Evolutionary conservation across 92 coral and sea anemone genomes (phyloP).

Genomic region (Palythoa caribaeorum): DNA sequence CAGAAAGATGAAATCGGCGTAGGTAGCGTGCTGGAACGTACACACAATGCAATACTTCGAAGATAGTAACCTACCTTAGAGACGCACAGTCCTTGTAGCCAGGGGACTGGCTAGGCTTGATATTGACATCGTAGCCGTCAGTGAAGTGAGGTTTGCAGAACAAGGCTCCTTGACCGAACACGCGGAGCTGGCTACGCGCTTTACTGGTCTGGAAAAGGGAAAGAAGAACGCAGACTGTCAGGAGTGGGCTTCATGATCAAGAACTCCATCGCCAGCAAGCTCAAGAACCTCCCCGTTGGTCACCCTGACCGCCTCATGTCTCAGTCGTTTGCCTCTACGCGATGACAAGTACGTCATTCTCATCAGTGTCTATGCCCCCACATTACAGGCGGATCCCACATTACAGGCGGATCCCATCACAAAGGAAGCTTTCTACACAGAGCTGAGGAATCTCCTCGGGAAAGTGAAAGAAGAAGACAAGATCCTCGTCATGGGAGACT

Average conservation of each 20-base stretch:
- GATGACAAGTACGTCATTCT: neutral
- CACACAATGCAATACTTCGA: conserved; percentile 16
- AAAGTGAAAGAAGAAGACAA: neutral
- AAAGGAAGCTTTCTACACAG: conserved; percentile 18
- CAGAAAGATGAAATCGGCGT: neutral
- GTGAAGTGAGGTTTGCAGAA: neutral
- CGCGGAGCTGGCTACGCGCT: conserved; percentile 36
- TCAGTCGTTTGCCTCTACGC: neutral
- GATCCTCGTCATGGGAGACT: neutral
- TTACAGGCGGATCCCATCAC: conserved; percentile 13
- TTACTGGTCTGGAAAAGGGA: conserved; percentile 27
- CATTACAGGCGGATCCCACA: neutral
- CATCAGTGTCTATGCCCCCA: conserved; percentile 28
- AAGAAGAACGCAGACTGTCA: conserved; percentile 26
- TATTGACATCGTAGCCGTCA: neutral
- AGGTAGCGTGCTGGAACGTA: conserved; percentile 36
- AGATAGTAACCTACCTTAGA: conserved; percentile 4
- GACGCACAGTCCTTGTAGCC: conserved; percentile 21
- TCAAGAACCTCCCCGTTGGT: conserved; percentile 13
- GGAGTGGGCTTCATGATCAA: conserved; percentile 44
- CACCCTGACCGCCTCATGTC: conserved; percentile 42
- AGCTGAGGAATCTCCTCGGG: conserved; percentile 3
- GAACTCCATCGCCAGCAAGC: conserved; percentile 38
- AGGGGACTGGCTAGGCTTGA: neutral
- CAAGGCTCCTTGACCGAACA: conserved; percentile 12